These are phyloP conservation scores for Melanotaenia trifasciata DNA, from an alignment of 2,797 vertebrate species.

Conservation along the genomic window DNA sequence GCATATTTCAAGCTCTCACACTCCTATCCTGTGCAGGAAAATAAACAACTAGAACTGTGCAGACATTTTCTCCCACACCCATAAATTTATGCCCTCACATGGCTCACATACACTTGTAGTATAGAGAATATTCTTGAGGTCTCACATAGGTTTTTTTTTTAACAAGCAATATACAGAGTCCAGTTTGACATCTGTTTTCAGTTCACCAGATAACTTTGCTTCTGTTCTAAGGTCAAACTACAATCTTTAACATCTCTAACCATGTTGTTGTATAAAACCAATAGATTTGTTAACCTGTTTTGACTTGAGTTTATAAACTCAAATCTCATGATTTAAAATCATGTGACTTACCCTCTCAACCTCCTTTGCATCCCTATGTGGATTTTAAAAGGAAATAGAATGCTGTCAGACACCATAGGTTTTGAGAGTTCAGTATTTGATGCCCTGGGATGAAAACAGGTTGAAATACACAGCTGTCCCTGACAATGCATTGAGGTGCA, in stretches of 20 bases:
- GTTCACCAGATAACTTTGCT: neutral
- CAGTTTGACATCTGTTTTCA: neutral
- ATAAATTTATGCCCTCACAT: conserved; percentile 10
- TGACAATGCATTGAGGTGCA: conserved; percentile 31
- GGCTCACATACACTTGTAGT: conserved; percentile 10
- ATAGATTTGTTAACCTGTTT: neutral
- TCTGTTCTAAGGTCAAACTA: neutral
- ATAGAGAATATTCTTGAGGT: neutral
- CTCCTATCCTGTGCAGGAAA: conserved; percentile 37
- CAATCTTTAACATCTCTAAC: neutral
- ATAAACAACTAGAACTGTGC: conserved; percentile 45
- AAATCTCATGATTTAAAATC: neutral
- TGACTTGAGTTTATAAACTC: neutral
- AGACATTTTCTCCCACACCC: conserved; percentile 25
- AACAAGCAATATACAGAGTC: neutral
- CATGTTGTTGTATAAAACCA: neutral
- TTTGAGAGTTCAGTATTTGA: neutral
- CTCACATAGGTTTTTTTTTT: neutral
- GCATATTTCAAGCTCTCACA: conserved; percentile 69
- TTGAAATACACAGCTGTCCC: neutral
- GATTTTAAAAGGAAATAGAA: neutral
- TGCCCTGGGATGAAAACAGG: neutral
- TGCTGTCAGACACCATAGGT: neutral
- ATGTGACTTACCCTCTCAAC: neutral
- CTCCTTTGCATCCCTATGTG: neutral